A percentile compares a stretch with the other conserved stretches of the same genome.
phyloP scores from a whole-genome alignment of 2,797 vertebrate species.

The Serranus cabrilla region DNA sequence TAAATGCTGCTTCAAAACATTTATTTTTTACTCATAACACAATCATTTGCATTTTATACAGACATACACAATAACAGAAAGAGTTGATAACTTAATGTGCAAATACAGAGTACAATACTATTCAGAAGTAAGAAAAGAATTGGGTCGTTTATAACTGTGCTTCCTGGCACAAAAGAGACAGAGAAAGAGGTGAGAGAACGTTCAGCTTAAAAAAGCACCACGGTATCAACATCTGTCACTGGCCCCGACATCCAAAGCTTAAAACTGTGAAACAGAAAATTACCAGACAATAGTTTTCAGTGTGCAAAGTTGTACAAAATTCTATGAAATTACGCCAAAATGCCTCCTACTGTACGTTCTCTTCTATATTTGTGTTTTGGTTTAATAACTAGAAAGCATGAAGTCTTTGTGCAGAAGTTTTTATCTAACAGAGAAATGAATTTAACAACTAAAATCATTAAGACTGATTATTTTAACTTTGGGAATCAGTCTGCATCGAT shows the following conservation, averaged over 20 bases:
- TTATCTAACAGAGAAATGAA: constrained; percentile 43
- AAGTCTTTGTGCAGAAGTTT: constrained; percentile 34
- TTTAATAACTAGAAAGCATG: constrained; percentile 55
- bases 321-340: constrained; percentile 43
- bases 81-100: constrained; percentile 59
- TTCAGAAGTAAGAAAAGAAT: constrained; percentile 66
- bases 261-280: constrained; percentile 51
- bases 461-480: constrained; percentile 65
- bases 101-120: constrained; percentile 64
- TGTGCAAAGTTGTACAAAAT: constrained; percentile 80
- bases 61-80: constrained; percentile 73
- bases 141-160: constrained; percentile 52
- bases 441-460: constrained; percentile 38
- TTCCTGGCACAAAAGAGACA: constrained; percentile 54
- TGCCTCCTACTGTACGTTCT: constrained; percentile 52
- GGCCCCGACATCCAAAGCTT: constrained; percentile 59
- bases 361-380: constrained; percentile 48
- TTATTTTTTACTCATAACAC: constrained; percentile 82
- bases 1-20: constrained; percentile 87
- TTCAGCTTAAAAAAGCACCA: constrained; percentile 68
- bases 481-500: constrained; percentile 75
- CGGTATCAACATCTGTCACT: constrained; percentile 60
- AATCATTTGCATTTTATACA: constrained; percentile 73
- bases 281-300: constrained; percentile 53
- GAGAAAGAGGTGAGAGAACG: constrained; percentile 53